phyloP scores from a whole-genome alignment of 2,888 invertebrate species.

The Acrobasis suavella region DNA sequence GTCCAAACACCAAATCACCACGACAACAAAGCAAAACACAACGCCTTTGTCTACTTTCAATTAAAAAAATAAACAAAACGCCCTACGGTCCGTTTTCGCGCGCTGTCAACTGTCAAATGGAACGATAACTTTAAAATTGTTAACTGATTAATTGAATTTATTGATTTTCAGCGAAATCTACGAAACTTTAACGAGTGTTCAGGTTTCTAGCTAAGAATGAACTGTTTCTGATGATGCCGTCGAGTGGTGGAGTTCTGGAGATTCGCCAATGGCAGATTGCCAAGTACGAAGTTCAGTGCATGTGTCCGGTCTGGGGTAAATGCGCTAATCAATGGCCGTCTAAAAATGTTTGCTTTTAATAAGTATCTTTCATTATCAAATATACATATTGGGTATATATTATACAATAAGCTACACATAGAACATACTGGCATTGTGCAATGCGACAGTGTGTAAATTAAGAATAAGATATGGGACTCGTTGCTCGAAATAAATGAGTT shows the following conservation, averaged over 20 bases:
- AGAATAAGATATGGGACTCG: too few relatives aligned
- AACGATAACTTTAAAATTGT: slow-evolving; percentile 22
- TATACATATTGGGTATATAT: too few relatives aligned
- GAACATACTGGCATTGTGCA: too few relatives aligned
- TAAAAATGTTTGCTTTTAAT: background rate
- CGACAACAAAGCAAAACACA: slow-evolving; percentile 33
- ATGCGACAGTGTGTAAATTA: too few relatives aligned
- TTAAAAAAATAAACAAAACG: slow-evolving; percentile 22
- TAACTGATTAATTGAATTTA: slow-evolving; percentile 19
- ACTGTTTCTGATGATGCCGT: slow-evolving; percentile 52
- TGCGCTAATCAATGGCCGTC: slow-evolving; percentile 18
- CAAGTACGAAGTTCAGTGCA: slow-evolving; percentile 79
- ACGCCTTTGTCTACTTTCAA: slow-evolving; percentile 39
- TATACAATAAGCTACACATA: too few relatives aligned
- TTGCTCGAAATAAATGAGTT: too few relatives aligned
- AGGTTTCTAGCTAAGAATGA: slow-evolving; percentile 50
- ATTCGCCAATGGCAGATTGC: slow-evolving; percentile 74
- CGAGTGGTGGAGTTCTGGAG: slow-evolving; percentile 54
- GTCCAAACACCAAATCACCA: slow-evolving; percentile 39
- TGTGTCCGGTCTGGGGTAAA: slow-evolving; percentile 44
- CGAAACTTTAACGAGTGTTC: slow-evolving; percentile 51
- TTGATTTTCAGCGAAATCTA: slow-evolving; percentile 32
- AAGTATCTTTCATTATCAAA: background rate
- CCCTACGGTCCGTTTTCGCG: slow-evolving; percentile 27
- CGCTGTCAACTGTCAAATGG: slow-evolving; percentile 23